A percentile compares a stretch with the other conserved stretches of the same genome.
Evolutionary conservation across 2,797 vertebrate genomes (phyloP).

Genomic region (Smutsia gigantea): DNA sequence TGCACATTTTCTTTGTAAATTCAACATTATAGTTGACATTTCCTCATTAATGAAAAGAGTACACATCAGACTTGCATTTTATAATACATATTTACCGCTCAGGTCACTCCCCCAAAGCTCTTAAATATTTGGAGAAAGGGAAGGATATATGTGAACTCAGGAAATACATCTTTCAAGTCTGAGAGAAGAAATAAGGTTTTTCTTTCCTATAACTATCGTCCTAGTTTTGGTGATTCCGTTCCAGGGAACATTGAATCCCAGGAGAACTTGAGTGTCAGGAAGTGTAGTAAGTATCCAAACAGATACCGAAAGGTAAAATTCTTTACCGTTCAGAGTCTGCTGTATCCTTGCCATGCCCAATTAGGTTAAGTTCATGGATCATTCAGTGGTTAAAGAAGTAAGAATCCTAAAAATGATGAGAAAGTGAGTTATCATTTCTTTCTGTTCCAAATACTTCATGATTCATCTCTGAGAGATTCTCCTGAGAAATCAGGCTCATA

Average conservation of each 20-base stretch:
- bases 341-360: not conserved
- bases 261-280: constrained; percentile 28
- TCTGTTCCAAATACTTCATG: constrained; percentile 35
- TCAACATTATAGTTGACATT: not conserved
- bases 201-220: constrained; percentile 35
- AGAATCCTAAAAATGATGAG: not conserved
- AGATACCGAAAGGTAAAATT: not conserved
- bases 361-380: constrained; percentile 7
- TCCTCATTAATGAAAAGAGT: not conserved
- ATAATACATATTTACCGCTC: not conserved
- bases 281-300: not conserved
- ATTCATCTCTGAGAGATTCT: not conserved
- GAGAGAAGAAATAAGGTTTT: constrained; percentile 40
- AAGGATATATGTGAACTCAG: not conserved
- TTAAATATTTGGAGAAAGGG: not conserved
- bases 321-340: not conserved
- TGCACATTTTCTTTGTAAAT: not conserved
- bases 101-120: not conserved
- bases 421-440: constrained; percentile 38
- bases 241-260: constrained; percentile 30
- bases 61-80: not conserved
- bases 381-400: constrained; percentile 41
- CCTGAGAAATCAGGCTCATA: constrained; percentile 20
- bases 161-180: not conserved
- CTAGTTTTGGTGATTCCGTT: constrained; percentile 15